A percentile compares a stretch with the other conserved stretches of the same genome.
phyloP scores from a whole-genome alignment of 2,113 vertebrate genomes.

The Myanophis thanlyinensis region DNA sequence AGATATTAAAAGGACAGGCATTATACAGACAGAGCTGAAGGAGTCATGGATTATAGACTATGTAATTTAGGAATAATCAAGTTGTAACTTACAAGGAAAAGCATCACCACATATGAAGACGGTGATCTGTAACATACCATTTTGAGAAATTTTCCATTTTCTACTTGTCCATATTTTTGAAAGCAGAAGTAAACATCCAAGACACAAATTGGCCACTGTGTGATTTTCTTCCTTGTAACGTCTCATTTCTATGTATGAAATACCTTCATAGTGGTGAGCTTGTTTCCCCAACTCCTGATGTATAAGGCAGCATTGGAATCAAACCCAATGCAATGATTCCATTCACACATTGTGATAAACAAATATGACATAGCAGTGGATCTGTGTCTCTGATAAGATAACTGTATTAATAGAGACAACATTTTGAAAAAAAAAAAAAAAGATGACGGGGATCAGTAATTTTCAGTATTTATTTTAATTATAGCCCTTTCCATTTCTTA shows the following conservation, averaged over 20 bases:
- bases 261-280: no score
- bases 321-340: neutral
- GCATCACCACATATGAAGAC: neutral
- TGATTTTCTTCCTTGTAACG: neutral
- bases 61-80: neutral
- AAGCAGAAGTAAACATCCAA: neutral
- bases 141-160: neutral
- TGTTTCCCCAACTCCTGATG: neutral
- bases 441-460: neutral
- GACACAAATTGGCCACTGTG: no score
- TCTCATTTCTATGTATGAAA: neutral
- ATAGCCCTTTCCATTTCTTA: neutral
- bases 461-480: neutral
- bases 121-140: neutral
- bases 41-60: neutral
- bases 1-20: neutral
- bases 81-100: neutral
- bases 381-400: neutral
- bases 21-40: neutral
- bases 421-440: neutral
- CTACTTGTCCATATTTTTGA: neutral
- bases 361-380: no score
- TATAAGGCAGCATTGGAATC: neutral
- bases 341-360: neutral
- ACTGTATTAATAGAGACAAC: neutral